Percentiles rank a stretch among this genome's conserved stretches.
Evolutionary conservation across 2,888 invertebrate genomes (phyloP).

Genomic region (Bruchidius siliquastri): DNA sequence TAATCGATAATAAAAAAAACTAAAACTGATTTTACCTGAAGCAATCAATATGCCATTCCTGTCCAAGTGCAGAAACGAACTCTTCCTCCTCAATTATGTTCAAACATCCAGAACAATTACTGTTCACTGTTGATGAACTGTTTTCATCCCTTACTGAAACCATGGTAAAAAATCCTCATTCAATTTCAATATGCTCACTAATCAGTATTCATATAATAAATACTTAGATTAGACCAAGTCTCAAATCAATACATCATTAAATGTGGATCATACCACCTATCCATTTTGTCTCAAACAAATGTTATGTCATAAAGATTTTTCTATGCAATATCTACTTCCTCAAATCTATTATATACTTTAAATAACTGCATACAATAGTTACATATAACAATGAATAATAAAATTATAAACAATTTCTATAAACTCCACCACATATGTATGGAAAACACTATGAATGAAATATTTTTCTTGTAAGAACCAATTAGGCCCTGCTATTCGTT

Average conservation of each 20-base stretch:
- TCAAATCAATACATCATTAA: background rate
- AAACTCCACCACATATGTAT: background rate
- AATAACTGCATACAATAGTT: background rate
- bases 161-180: too few relatives aligned
- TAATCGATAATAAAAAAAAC: too few relatives aligned
- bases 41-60: conserved; percentile 87
- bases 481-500: background rate
- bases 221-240: background rate
- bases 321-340: background rate
- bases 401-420: background rate
- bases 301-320: background rate
- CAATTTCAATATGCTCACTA: too few relatives aligned
- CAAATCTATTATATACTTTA: too few relatives aligned
- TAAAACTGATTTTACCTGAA: conserved; percentile 57
- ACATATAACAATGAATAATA: too few relatives aligned
- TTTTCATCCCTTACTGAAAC: conserved; percentile 9
- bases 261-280: background rate
- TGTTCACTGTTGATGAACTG: conserved; percentile 17
- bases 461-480: background rate
- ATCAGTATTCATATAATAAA: too few relatives aligned
- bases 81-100: conserved; percentile 72
- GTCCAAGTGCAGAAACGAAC: conserved; percentile 73
- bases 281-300: background rate
- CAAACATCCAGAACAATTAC: conserved; percentile 66
- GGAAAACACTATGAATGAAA: background rate